Percentiles rank a stretch among this genome's conserved stretches.
phyloP scores from a whole-genome alignment of 23 tunicate genomes.

The Styela clava region DNA sequence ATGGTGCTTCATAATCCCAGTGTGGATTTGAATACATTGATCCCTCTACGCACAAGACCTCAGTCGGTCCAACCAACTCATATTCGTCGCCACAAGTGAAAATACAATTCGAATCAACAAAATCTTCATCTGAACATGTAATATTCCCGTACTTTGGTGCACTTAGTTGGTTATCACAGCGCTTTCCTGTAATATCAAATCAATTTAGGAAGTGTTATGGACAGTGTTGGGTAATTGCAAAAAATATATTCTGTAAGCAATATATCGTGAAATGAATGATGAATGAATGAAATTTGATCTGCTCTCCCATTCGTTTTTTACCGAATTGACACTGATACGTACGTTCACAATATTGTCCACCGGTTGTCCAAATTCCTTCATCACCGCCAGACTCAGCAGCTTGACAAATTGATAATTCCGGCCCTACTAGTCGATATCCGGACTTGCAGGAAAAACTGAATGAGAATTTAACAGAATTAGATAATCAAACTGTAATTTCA shows the following conservation, averaged over 20 bases:
- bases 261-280: too few relatives aligned
- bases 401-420: neutral
- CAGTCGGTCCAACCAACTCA: neutral
- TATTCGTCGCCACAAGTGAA: conserved; percentile 16
- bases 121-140: conserved; percentile 9
- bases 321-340: too few relatives aligned
- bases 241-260: too few relatives aligned
- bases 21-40: neutral
- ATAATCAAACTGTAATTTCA: too few relatives aligned
- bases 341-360: conserved; percentile 9
- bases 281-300: too few relatives aligned
- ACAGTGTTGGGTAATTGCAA: neutral
- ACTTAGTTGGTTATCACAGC: neutral
- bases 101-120: neutral
- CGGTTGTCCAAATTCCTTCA: conserved; percentile 8
- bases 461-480: too few relatives aligned
- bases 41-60: neutral
- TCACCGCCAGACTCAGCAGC: conserved; percentile 3
- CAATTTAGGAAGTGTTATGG: neutral
- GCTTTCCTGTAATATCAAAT: conserved; percentile 4
- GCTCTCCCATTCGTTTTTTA: too few relatives aligned
- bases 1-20: conserved; percentile 18
- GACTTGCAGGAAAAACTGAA: neutral
- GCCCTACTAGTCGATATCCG: conserved; percentile 5
- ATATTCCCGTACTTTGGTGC: neutral